These are phyloP conservation scores for Lysiphlebus fabarum DNA, from an alignment of 1,140 invertebrate genomes.

Conservation along the genomic window DNA sequence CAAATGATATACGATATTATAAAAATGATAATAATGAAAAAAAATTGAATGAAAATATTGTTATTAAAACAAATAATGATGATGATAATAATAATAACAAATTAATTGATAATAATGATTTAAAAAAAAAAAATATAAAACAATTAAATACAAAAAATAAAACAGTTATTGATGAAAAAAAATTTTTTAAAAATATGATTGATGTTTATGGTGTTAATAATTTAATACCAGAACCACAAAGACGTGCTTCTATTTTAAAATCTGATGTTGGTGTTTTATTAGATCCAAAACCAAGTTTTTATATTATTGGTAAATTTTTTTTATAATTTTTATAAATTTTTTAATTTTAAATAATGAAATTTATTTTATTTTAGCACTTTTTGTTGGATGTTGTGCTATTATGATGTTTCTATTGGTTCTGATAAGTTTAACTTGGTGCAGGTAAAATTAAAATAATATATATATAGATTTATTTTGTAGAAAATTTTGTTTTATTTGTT, in stretches of 20 bases:
- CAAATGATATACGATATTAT: slow-evolving; percentile 52
- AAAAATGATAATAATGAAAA: slow-evolving; percentile 20
- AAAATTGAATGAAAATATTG: background rate
- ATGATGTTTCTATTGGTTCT: slow-evolving; percentile 58
- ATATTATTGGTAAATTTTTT: background rate
- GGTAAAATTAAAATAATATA: slow-evolving; percentile 43
- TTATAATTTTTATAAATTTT: background rate
- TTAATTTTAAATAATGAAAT: slow-evolving; percentile 9
- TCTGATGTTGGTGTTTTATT: background rate
- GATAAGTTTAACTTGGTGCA: slow-evolving; percentile 67
- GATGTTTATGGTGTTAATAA: slow-evolving; percentile 21
- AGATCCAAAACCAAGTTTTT: slow-evolving; percentile 1
- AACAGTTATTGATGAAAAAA: background rate
- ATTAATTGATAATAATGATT: background rate
- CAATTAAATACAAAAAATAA: background rate
- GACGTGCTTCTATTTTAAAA: slow-evolving; percentile 22
- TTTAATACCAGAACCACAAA: slow-evolving; percentile 34
- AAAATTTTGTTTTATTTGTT: background rate
- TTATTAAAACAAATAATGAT: slow-evolving; percentile 3
- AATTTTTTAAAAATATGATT: background rate
- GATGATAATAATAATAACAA: slow-evolving; percentile 8
- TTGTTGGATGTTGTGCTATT: slow-evolving; percentile 50
- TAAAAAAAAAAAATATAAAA: slow-evolving; percentile 5
- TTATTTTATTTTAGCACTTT: slow-evolving; percentile 39
- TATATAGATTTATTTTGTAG: background rate